phyloP scores from a whole-genome alignment of 1,140 invertebrate species.

The Diuraphis noxia region DNA sequence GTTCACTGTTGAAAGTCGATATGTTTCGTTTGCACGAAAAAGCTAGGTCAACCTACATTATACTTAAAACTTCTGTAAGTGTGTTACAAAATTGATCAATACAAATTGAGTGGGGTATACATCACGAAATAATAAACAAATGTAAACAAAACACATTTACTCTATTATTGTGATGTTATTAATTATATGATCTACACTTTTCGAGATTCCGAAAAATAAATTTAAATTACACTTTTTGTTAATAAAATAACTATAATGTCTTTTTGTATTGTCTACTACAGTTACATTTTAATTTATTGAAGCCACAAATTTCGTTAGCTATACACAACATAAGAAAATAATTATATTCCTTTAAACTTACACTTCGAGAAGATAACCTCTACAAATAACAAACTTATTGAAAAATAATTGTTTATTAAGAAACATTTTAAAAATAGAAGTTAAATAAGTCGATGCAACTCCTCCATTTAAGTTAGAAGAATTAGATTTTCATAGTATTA shows the following conservation, averaged over 20 bases:
- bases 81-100: constrained; percentile 15
- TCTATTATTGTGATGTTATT: neutral
- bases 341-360: neutral
- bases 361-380: neutral
- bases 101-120: neutral
- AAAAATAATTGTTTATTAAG: neutral
- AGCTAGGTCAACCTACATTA: constrained; percentile 19
- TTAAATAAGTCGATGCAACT: neutral
- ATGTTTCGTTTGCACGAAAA: neutral
- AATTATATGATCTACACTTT: neutral
- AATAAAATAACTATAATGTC: neutral
- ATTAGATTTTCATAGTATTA: neutral
- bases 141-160: neutral
- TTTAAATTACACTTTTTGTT: neutral
- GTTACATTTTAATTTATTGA: neutral
- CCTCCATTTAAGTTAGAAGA: neutral
- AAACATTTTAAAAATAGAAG: neutral
- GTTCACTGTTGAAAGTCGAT: neutral
- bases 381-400: neutral
- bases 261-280: neutral
- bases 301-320: neutral
- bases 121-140: too few relatives aligned
- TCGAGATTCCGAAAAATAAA: neutral
- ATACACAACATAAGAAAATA: neutral
- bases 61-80: neutral